A percentile compares a stretch with the other conserved stretches of the same genome.
Evolutionary conservation across 2,113 vertebrate species (phyloP).

Genomic region (Pyxicephalus adspersus): DNA sequence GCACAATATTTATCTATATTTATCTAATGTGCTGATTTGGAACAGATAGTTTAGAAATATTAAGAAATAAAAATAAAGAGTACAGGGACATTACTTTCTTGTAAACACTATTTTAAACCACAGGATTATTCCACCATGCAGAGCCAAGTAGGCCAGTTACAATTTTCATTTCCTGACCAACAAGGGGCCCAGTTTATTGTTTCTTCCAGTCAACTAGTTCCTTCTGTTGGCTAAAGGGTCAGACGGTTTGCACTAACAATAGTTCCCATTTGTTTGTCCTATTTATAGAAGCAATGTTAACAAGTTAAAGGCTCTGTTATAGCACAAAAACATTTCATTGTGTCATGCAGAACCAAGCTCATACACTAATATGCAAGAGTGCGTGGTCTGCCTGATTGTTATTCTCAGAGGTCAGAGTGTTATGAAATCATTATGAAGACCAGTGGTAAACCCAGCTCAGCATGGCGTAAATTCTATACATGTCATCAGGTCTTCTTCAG

Average conservation of each 20-base stretch:
- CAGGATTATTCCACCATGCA: constrained; percentile 2
- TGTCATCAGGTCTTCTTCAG: neutral
- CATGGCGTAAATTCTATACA: neutral
- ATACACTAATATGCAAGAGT: neutral
- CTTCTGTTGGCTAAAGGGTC: constrained; percentile 24
- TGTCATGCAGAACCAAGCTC: constrained; percentile 4
- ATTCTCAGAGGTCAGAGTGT: constrained; percentile 35
- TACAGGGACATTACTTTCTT: neutral
- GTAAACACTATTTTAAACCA: constrained; percentile 31
- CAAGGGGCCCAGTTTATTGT: constrained; percentile 28
- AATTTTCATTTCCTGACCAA: constrained; percentile 15
- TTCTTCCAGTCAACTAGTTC: constrained; percentile 49
- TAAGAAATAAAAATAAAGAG: constrained; percentile 3
- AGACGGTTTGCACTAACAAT: constrained; percentile 43
- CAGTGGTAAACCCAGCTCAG: constrained; percentile 15
- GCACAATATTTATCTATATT: neutral
- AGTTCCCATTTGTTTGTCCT: constrained; percentile 36
- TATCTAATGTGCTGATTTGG: neutral
- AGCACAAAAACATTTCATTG: constrained; percentile 12
- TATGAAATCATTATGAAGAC: constrained; percentile 36
- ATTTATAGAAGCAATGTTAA: constrained; percentile 32
- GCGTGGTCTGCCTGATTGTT: constrained; percentile 34
- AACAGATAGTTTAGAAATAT: constrained; percentile 31
- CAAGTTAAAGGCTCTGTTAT: neutral
- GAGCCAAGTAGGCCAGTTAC: constrained; percentile 37